Evolutionary conservation across 2,888 invertebrate genomes (phyloP).

Genomic region (Brachylomia viminalis): DNA sequence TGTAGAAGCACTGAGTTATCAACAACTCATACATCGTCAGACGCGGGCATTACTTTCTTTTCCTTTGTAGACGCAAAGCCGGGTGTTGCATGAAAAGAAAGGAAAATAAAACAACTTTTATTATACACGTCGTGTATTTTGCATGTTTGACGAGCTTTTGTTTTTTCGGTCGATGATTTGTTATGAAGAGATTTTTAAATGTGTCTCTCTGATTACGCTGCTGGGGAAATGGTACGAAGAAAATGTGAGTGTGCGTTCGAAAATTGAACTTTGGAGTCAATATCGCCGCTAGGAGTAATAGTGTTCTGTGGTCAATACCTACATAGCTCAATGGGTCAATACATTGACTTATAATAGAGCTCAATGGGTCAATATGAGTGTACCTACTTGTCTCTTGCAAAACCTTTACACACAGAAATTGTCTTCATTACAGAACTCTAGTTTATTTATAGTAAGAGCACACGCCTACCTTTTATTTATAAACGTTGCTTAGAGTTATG

Average conservation of each 20-base stretch:
- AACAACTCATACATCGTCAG: constrained; percentile 72
- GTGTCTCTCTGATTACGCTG: background rate
- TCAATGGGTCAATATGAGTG: background rate
- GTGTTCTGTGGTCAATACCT: too few species aligned
- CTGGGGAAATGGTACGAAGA: background rate
- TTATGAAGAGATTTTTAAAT: background rate
- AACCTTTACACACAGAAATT: background rate
- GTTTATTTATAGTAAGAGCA: background rate
- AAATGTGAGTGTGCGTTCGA: constrained; percentile 59
- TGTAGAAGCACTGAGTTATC: constrained; percentile 81
- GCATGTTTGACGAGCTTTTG: constrained; percentile 29
- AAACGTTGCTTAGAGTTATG: too few species aligned
- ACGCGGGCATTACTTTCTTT: constrained; percentile 82
- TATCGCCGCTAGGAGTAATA: too few species aligned
- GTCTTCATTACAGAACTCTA: constrained; percentile 2
- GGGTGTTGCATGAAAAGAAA: constrained; percentile 57
- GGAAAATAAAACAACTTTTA: constrained; percentile 65
- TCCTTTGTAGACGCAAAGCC: constrained; percentile 52
- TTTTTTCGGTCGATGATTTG: background rate
- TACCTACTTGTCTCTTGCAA: background rate
- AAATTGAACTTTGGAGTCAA: background rate
- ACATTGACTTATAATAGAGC: too few species aligned
- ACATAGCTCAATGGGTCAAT: too few species aligned
- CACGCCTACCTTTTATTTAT: background rate
- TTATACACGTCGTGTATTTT: constrained; percentile 28